A percentile compares a stretch with the other conserved stretches of the same genome.
These are phyloP conservation scores for Lethenteron reissneri DNA, from an alignment of 2,113 vertebrate species.

Conservation along the genomic window DNA sequence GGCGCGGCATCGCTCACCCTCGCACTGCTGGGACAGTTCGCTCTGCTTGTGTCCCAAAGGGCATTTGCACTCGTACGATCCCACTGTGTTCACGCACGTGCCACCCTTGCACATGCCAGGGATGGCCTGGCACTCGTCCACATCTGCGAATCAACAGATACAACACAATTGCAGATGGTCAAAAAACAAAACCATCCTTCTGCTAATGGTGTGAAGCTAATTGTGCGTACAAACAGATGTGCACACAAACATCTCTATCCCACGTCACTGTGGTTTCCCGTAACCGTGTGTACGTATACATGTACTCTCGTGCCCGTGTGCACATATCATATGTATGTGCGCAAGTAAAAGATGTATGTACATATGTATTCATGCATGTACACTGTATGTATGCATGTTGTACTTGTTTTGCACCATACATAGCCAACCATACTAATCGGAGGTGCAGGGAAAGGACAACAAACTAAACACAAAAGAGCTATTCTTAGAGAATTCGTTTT, in stretches of 20 bases:
- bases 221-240: no score
- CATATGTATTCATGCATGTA: background rate
- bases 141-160: conserved; percentile 40
- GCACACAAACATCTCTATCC: no score
- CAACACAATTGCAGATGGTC: conserved; percentile 10
- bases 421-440: no score
- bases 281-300: background rate
- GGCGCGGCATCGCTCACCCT: conserved; percentile 36
- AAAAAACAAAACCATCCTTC: conserved; percentile 6
- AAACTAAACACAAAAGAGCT: no score
- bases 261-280: background rate
- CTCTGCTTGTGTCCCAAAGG: conserved; percentile 94
- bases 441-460: no score
- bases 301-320: background rate
- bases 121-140: conserved; percentile 98
- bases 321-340: background rate
- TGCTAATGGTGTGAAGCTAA: no score
- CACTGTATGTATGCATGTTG: background rate
- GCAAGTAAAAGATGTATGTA: background rate
- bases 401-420: background rate
- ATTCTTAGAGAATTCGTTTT: no score
- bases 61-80: conserved; percentile 97
- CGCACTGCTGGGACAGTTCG: conserved; percentile 90
- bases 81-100: conserved; percentile 96
- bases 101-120: conserved; percentile 93